phyloP scores from a whole-genome alignment of 2,888 invertebrate genomes.

The Embidobia sp. region DNA sequence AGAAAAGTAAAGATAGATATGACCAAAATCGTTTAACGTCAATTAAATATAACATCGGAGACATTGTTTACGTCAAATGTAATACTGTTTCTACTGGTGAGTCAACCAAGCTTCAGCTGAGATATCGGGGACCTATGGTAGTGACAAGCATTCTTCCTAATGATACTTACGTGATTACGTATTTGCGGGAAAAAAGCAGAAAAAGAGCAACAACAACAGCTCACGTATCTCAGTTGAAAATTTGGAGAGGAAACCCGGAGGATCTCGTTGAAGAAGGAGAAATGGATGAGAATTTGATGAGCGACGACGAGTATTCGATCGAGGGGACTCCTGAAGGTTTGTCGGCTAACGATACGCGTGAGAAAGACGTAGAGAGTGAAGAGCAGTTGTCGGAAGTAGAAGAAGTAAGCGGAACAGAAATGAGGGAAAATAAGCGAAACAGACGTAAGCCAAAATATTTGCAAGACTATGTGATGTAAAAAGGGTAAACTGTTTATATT shows the following conservation, averaged over 20 bases:
- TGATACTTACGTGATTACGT: slow-evolving; percentile 33
- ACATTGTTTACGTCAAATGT: slow-evolving; percentile 35
- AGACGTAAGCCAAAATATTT: too few relatives aligned
- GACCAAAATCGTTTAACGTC: slow-evolving; percentile 39
- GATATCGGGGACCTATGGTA: slow-evolving; percentile 29
- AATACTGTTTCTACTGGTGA: slow-evolving; percentile 31
- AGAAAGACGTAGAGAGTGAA: too few relatives aligned
- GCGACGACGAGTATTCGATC: too few relatives aligned
- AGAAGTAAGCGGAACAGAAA: too few relatives aligned
- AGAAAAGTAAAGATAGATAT: slow-evolving; percentile 32
- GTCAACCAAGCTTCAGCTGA: slow-evolving; percentile 28
- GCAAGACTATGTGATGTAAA: too few relatives aligned
- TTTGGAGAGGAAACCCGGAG: slow-evolving; percentile 15
- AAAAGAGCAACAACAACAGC: slow-evolving; percentile 3
- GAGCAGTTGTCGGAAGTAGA: too few relatives aligned
- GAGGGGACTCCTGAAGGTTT: too few relatives aligned
- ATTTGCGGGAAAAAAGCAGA: neutral
- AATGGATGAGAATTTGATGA: too few relatives aligned
- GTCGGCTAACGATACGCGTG: too few relatives aligned
- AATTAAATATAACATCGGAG: slow-evolving; percentile 13
- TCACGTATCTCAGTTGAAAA: slow-evolving; percentile 25
- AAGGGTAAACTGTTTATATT: too few relatives aligned
- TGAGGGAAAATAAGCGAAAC: too few relatives aligned
- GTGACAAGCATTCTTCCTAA: slow-evolving; percentile 16
- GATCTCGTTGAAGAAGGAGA: too few relatives aligned